phyloP scores from a whole-genome alignment of 1,140 invertebrate species.

The Drosophila ogumai region DNA sequence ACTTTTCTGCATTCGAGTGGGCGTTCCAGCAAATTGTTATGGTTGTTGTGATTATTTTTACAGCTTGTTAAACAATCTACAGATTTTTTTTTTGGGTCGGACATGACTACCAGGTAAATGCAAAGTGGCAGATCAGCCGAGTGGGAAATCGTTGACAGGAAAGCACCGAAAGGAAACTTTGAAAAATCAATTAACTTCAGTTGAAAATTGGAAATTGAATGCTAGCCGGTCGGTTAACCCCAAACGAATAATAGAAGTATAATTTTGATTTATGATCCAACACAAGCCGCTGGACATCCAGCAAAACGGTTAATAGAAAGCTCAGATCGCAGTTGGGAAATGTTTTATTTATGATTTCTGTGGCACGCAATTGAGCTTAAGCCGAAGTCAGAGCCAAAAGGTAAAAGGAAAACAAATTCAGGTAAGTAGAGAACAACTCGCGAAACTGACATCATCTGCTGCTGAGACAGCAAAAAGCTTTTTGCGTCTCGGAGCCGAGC shows the following conservation, averaged over 20 bases:
- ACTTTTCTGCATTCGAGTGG: constrained; percentile 40
- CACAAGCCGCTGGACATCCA: constrained; percentile 21
- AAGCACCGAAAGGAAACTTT: constrained; percentile 1
- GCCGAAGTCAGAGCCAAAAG: not conserved
- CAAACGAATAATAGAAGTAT: constrained; percentile 23
- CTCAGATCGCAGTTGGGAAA: constrained; percentile 20
- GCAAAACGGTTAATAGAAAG: constrained; percentile 50
- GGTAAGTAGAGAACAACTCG: constrained; percentile 12
- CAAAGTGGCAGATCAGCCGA: constrained; percentile 12
- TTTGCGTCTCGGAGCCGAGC: constrained; percentile 31
- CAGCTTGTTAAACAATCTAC: constrained; percentile 60
- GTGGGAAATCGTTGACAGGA: constrained; percentile 23
- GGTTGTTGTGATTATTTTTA: constrained; percentile 55
- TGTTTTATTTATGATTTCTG: constrained; percentile 53
- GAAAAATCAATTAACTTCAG: constrained; percentile 21
- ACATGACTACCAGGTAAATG: constrained; percentile 26
- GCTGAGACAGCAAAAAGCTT: constrained; percentile 52
- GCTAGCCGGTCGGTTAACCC: constrained; percentile 1
- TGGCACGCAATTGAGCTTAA: constrained; percentile 49
- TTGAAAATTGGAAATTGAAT: constrained; percentile 15
- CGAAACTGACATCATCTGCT: constrained; percentile 68
- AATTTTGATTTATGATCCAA: constrained; percentile 41
- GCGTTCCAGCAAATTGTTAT: constrained; percentile 63
- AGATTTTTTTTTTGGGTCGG: constrained; percentile 13
- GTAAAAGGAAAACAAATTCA: constrained; percentile 18